Evolutionary conservation across 2,113 vertebrate genomes (phyloP).

Genomic region (Anser brachyrhynchus): DNA sequence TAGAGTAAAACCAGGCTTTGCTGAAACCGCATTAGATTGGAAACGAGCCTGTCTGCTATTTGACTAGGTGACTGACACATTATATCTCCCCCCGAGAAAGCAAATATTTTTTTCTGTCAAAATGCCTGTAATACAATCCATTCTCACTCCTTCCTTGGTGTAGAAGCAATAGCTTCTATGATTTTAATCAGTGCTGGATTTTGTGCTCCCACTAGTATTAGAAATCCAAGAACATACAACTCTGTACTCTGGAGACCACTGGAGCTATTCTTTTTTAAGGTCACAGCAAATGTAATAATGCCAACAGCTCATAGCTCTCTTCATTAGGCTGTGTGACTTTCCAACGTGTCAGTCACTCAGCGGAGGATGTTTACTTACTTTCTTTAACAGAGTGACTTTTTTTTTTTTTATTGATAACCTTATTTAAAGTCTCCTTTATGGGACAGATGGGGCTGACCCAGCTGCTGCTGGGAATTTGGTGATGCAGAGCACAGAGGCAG

Average conservation of each 20-base stretch:
- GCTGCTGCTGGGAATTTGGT: neutral
- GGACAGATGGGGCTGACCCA: rapidly evolving
- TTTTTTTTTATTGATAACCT: neutral
- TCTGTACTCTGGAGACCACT: neutral
- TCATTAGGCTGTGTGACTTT: conserved; percentile 46
- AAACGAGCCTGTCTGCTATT: neutral
- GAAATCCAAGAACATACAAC: conserved; percentile 60
- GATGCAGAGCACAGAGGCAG: neutral
- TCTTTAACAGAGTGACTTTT: neutral
- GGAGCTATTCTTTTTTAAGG: conserved; percentile 47
- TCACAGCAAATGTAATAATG: conserved; percentile 58
- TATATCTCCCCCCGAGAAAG: conserved; percentile 18
- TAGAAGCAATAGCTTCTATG: conserved; percentile 1
- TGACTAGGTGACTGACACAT: neutral
- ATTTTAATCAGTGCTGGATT: conserved; percentile 52
- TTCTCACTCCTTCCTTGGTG: neutral
- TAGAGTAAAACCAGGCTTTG: neutral
- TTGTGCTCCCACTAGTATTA: neutral
- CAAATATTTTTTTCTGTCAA: conserved; percentile 57
- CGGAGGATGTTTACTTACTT: neutral
- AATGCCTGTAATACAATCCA: conserved; percentile 15
- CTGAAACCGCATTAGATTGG: neutral
- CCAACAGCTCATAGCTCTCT: conserved; percentile 17
- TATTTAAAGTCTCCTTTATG: neutral
- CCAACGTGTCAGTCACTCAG: neutral